Conservation (phyloP, 53 echinoderm and acorn worm species). For the Arbacia lixula region DNA sequence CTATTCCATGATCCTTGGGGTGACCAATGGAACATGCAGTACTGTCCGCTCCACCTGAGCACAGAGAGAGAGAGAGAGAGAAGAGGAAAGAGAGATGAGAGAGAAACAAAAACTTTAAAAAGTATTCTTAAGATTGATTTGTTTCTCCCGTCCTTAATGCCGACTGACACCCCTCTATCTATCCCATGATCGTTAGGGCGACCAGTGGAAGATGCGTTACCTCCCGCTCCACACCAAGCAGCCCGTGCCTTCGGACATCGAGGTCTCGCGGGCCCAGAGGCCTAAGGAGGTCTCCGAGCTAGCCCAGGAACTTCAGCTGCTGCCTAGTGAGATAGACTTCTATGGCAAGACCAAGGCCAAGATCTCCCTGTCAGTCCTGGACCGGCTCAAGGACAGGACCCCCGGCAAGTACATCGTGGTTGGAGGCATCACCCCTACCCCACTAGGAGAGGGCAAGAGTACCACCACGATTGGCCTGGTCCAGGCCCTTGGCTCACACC, state of each 20-base stretch:
- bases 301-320: constrained; percentile 82
- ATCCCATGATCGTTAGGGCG: constrained; percentile 50
- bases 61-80: no score
- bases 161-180: background rate
- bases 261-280: constrained; percentile 90
- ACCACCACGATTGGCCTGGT: constrained; percentile 94
- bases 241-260: constrained; percentile 90
- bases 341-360: constrained; percentile 99
- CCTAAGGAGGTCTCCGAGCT: constrained; percentile 93
- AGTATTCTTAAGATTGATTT: no score
- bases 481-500: constrained; percentile 93
- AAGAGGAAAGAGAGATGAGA: no score
- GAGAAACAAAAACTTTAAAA: no score
- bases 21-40: no score
- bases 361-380: constrained; percentile 81
- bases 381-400: constrained; percentile 76
- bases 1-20: no score
- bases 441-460: constrained; percentile 97
- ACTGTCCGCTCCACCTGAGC: no score
- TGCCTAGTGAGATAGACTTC: constrained; percentile 96
- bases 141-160: no score
- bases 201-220: constrained; percentile 86
- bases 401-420: constrained; percentile 97
- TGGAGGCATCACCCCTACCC: constrained; percentile 97
- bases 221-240: constrained; percentile 69